Conservation (phyloP, 2,113 vertebrate species). For the Melanotaenia duboulayi region DNA sequence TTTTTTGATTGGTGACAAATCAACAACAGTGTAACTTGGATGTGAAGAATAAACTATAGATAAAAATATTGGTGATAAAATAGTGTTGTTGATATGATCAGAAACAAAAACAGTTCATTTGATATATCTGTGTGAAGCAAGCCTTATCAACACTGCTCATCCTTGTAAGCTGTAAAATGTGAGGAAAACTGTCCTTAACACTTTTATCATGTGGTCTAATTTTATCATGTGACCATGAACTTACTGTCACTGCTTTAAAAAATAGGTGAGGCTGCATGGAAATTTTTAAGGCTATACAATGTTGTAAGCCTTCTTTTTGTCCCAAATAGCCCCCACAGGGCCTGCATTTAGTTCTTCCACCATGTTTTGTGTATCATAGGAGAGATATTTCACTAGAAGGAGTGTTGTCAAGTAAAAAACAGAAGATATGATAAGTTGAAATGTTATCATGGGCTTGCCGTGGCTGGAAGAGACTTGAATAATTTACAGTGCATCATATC, state of each 20-base stretch:
- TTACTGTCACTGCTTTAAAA: not conserved
- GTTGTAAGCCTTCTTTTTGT: slow-evolving; percentile 9
- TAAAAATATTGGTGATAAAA: slow-evolving; percentile 8
- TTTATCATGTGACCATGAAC: slow-evolving; percentile 4
- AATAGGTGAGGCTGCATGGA: slow-evolving; percentile 22
- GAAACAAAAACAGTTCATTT: not conserved
- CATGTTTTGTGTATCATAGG: not conserved
- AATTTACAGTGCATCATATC: too few relatives aligned
- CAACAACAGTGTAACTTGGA: not conserved
- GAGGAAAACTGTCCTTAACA: slow-evolving; percentile 16
- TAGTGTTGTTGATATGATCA: not conserved
- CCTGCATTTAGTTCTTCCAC: not conserved
- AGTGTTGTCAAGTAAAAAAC: too few relatives aligned
- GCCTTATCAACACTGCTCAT: not conserved
- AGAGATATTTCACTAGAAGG: not conserved
- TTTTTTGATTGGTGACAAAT: slow-evolving; percentile 24
- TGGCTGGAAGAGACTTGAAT: too few relatives aligned
- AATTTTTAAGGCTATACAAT: slow-evolving; percentile 13
- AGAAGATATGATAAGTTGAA: too few relatives aligned
- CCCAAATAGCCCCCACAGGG: not conserved
- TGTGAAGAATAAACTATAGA: slow-evolving; percentile 10
- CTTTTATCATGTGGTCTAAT: not conserved
- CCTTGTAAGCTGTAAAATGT: not conserved
- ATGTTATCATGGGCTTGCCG: too few relatives aligned
- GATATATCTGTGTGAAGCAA: not conserved